phyloP scores from a whole-genome alignment of 1,140 invertebrate genomes.

The Nasonia vitripennis region DNA sequence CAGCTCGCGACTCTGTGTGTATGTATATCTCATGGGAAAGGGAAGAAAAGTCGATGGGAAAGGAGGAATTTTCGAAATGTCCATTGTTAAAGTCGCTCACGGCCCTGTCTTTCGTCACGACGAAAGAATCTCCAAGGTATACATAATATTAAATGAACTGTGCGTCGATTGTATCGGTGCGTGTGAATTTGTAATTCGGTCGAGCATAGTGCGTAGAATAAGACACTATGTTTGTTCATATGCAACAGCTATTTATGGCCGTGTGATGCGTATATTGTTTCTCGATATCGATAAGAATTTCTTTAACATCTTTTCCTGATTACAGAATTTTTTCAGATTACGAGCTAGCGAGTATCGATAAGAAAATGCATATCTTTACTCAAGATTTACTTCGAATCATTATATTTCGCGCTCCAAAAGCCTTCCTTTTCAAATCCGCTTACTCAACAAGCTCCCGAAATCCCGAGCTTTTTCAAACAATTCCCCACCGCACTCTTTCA shows the following conservation, averaged over 20 bases:
- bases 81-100: conserved; percentile 17
- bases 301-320: no score
- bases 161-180: not conserved
- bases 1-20: not conserved
- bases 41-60: conserved; percentile 35
- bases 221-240: no score
- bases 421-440: no score
- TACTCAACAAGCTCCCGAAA: not conserved
- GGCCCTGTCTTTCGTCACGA: not conserved
- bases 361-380: no score
- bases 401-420: no score
- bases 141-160: not conserved
- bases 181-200: not conserved
- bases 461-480: not conserved
- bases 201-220: no score
- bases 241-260: no score
- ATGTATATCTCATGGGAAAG: not conserved
- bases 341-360: no score
- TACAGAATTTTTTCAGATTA: no score
- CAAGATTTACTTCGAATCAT: no score
- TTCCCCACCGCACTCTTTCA: not conserved
- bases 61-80: conserved; percentile 24
- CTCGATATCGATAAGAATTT: no score
- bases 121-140: not conserved
- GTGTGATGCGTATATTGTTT: no score